These are phyloP conservation scores for Cryptops parisi DNA, from an alignment of 2,888 invertebrate species.

Conservation along the genomic window DNA sequence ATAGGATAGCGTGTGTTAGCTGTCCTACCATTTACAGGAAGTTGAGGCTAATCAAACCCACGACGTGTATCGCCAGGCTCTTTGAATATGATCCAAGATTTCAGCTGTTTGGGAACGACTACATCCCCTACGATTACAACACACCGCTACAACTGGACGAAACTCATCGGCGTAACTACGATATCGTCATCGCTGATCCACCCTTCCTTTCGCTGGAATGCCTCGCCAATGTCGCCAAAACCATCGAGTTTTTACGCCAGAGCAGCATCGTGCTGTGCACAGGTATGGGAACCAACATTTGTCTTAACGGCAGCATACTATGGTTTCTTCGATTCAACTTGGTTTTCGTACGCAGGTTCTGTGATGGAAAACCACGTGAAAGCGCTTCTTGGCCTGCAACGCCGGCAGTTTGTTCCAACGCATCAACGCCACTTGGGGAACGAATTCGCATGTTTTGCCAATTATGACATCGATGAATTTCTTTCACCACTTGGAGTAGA, in stretches of 20 bases:
- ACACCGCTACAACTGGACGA: slow-evolving; percentile 41
- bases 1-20: slow-evolving; percentile 63
- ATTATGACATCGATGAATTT: slow-evolving; percentile 53
- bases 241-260: not conserved
- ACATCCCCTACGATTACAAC: slow-evolving; percentile 77
- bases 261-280: not conserved
- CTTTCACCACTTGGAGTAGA: not conserved
- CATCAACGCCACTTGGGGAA: slow-evolving; percentile 85
- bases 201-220: slow-evolving; percentile 91
- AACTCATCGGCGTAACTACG: slow-evolving; percentile 46
- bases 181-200: slow-evolving; percentile 82
- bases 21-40: slow-evolving; percentile 69
- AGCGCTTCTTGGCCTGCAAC: slow-evolving; percentile 48
- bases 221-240: slow-evolving; percentile 13
- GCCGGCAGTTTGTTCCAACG: slow-evolving; percentile 56
- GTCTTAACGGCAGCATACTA: no score
- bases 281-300: no score
- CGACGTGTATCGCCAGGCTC: slow-evolving; percentile 20
- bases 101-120: slow-evolving; percentile 58
- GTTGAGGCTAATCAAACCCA: slow-evolving; percentile 25
- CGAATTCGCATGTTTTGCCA: slow-evolving; percentile 80
- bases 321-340: no score
- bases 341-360: no score
- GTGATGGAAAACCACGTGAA: no score
- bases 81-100: slow-evolving; percentile 81